These are phyloP conservation scores for Atractosteus spatula DNA, from an alignment of 2,113 vertebrate species.

Conservation along the genomic window DNA sequence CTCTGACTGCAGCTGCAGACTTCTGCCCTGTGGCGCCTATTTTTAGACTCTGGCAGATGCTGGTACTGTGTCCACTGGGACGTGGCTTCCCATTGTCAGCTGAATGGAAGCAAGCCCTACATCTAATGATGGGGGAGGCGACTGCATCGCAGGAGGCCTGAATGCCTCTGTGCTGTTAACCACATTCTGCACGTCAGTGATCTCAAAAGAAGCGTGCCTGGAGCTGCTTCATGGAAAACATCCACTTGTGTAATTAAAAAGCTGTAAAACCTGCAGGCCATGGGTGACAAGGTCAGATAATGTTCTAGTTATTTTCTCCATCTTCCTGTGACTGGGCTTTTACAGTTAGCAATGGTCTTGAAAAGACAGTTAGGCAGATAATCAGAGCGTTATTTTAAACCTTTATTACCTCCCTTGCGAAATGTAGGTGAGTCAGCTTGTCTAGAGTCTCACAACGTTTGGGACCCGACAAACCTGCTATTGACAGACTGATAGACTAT, in stretches of 20 bases:
- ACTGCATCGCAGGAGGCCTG: background rate
- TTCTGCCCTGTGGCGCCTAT: background rate
- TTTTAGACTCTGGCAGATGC: slow-evolving; percentile 17
- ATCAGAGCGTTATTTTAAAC: too few species aligned
- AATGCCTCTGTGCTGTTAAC: too few species aligned
- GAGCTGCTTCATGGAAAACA: background rate
- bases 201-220: background rate
- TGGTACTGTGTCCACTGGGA: slow-evolving; percentile 4
- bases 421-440: too few species aligned
- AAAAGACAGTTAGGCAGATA: too few species aligned
- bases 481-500: too few species aligned
- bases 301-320: background rate
- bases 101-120: background rate
- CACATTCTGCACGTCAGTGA: background rate
- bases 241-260: background rate
- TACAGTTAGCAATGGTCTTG: too few species aligned
- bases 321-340: too few species aligned
- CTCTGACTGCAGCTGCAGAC: background rate
- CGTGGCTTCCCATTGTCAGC: background rate
- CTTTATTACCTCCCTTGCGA: too few species aligned
- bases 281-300: slow-evolving; percentile 1
- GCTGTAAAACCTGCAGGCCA: background rate
- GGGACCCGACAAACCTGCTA: too few species aligned
- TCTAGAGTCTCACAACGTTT: too few species aligned
- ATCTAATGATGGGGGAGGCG: background rate